phyloP scores from a whole-genome alignment of 2,797 vertebrate genomes.

The Varecia variegata region DNA sequence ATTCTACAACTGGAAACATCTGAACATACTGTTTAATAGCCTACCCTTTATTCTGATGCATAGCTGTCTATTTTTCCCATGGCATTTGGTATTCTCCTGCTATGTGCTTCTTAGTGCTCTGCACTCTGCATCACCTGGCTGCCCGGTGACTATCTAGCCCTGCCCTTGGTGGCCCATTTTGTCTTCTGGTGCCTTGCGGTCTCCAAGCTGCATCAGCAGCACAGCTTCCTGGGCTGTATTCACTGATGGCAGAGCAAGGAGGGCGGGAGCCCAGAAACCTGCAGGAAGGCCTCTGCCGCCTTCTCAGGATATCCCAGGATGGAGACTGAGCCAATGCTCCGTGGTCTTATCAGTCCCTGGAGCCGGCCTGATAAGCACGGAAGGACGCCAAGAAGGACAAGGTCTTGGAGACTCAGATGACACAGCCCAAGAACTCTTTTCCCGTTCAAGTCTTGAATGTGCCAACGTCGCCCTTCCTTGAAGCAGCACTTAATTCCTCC shows the following conservation, averaged over 20 bases:
- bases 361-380: neutral
- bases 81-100: neutral
- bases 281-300: fast-evolving
- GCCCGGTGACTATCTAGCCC: neutral
- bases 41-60: neutral
- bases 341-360: neutral
- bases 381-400: neutral
- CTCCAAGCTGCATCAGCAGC: too few relatives aligned
- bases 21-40: neutral
- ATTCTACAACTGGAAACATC: neutral
- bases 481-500: neutral
- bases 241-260: neutral
- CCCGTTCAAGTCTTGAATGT: neutral
- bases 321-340: fast-evolving
- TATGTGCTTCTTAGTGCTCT: neutral
- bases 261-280: neutral
- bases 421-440: neutral
- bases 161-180: neutral
- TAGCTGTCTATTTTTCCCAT: too few relatives aligned
- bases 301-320: fast-evolving
- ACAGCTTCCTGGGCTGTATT: fast-evolving
- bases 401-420: neutral
- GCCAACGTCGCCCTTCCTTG: fast-evolving
- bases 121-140: fast-evolving
- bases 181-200: neutral